Evolutionary conservation across 2,888 invertebrate genomes (phyloP).

Genomic region (Steinernema scapterisci): DNA sequence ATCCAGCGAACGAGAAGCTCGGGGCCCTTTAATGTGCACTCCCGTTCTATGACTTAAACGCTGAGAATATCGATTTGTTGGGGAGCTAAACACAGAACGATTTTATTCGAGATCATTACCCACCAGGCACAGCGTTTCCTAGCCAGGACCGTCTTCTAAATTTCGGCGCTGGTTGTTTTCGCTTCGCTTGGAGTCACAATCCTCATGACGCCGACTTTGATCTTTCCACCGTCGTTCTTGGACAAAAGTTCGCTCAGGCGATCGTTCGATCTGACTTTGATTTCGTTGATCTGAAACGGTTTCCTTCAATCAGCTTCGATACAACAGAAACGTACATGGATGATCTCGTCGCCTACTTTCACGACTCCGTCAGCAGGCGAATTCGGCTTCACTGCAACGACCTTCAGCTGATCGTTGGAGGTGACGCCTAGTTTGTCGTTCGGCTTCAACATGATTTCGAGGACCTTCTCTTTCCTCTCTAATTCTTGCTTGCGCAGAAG

Average conservation of each 20-base stretch:
- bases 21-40: too few species aligned
- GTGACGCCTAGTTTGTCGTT: neutral
- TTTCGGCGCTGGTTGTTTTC: too few species aligned
- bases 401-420: neutral
- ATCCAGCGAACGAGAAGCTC: too few species aligned
- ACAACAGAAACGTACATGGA: neutral
- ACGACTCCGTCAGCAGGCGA: neutral
- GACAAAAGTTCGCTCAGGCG: neutral
- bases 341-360: constrained; percentile 10
- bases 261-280: neutral
- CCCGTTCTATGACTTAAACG: too few species aligned
- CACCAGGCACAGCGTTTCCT: too few species aligned
- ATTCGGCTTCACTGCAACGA: neutral
- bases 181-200: too few species aligned
- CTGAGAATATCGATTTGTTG: too few species aligned
- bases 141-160: too few species aligned
- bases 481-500: neutral
- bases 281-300: constrained; percentile 13
- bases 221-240: neutral
- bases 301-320: neutral
- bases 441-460: neutral
- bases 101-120: too few species aligned
- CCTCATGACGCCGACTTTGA: neutral
- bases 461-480: neutral
- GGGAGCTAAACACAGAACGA: too few species aligned